phyloP scores from a whole-genome alignment of 2,797 vertebrate species.

The Phrynocephalus vlangalii region DNA sequence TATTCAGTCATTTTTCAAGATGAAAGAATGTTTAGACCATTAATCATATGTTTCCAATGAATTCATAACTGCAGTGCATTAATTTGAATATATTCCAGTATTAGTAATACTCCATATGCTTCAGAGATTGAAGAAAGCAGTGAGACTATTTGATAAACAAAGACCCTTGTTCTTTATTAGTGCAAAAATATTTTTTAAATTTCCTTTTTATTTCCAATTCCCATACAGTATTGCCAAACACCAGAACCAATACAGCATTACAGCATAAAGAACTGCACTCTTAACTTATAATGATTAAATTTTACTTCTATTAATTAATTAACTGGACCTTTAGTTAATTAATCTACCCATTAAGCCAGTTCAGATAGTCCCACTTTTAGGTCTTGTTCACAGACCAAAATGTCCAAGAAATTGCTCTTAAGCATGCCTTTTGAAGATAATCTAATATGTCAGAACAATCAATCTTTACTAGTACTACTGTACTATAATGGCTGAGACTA shows the following conservation, averaged over 20 bases:
- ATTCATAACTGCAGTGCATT: neutral
- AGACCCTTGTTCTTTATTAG: neutral
- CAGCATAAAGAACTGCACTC: neutral
- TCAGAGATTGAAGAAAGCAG: neutral
- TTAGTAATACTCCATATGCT: neutral
- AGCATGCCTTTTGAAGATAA: neutral
- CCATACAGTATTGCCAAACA: neutral
- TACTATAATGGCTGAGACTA: neutral
- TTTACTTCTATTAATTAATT: slow-evolving; percentile 4
- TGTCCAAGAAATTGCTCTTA: neutral
- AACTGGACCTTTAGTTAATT: neutral
- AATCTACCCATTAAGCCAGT: neutral
- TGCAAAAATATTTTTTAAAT: neutral
- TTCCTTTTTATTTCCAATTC: neutral
- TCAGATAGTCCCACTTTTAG: neutral
- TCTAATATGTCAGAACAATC: neutral
- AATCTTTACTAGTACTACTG: neutral
- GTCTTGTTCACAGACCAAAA: neutral
- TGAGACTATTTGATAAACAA: neutral
- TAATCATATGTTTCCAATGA: neutral
- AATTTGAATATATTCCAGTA: neutral
- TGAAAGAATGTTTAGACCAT: neutral
- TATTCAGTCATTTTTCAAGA: neutral
- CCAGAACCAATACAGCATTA: neutral
- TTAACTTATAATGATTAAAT: neutral